Conservation (phyloP, 2,888 invertebrate genomes). For the Phyllotreta cruciferae region DNA sequence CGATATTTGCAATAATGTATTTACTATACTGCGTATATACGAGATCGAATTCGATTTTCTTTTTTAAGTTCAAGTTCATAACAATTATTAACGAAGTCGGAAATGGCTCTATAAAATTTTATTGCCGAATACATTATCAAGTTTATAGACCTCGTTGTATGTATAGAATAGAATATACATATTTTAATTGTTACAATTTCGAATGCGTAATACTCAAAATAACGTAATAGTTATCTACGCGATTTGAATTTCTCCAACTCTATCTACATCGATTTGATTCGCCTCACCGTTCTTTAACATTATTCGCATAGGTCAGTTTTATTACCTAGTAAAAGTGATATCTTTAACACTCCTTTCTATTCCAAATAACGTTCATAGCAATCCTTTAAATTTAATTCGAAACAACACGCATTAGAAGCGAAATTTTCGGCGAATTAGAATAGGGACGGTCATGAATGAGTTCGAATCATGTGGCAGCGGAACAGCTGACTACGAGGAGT, state of each 20-base stretch:
- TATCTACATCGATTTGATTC: neutral
- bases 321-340: constrained; percentile 58
- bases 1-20: constrained; percentile 22
- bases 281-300: constrained; percentile 19
- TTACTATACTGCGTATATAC: neutral
- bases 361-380: constrained; percentile 5
- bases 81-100: constrained; percentile 1
- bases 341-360: constrained; percentile 20
- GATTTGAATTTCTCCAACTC: constrained; percentile 1
- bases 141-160: constrained; percentile 3
- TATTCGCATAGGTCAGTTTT: constrained; percentile 59
- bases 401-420: constrained; percentile 5
- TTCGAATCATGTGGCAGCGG: constrained; percentile 50
- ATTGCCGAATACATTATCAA: constrained; percentile 8
- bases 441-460: constrained; percentile 21
- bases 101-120: constrained; percentile 7
- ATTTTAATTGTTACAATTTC: constrained; percentile 7
- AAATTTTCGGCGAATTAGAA: constrained; percentile 10
- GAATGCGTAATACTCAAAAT: constrained; percentile 1
- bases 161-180: neutral
- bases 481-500: constrained; percentile 57
- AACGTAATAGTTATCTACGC: neutral
- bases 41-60: constrained; percentile 6
- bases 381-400: neutral
- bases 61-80: constrained; percentile 28